Percentiles rank a stretch among this genome's conserved stretches.
Evolutionary conservation across 2,797 vertebrate species (phyloP).

Genomic region (Margarornis squamiger): DNA sequence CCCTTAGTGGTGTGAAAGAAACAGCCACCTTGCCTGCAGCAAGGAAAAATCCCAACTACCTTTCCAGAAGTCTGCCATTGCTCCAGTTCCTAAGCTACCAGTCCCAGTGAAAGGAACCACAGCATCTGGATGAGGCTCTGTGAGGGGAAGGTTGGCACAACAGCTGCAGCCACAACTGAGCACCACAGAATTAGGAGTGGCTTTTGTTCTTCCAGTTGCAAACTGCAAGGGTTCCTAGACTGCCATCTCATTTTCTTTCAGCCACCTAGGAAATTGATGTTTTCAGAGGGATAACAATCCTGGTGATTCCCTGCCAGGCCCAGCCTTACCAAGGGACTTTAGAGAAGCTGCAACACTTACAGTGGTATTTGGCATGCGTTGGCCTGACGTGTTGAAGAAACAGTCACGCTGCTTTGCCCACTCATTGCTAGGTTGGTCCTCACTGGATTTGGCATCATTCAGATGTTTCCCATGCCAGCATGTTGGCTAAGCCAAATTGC

Average conservation of each 20-base stretch:
- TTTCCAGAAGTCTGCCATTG: background rate
- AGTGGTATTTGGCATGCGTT: background rate
- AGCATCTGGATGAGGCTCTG: background rate
- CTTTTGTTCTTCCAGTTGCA: background rate
- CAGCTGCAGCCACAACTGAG: background rate
- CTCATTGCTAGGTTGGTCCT: background rate
- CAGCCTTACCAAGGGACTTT: background rate
- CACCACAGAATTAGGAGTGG: background rate
- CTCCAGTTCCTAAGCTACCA: background rate
- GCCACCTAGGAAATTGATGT: background rate
- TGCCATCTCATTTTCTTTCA: background rate
- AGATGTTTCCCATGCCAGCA: background rate
- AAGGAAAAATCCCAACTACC: background rate
- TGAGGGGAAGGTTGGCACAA: background rate
- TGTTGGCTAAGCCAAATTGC: background rate
- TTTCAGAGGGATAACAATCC: background rate
- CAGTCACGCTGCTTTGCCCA: background rate
- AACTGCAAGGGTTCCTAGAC: background rate
- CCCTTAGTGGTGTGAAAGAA: background rate
- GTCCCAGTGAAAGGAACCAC: background rate
- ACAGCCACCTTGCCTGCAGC: accelerated
- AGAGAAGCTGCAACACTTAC: background rate
- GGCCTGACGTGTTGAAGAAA: background rate
- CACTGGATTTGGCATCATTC: background rate
- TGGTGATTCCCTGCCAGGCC: background rate